Conservation (phyloP, 2,113 vertebrate genomes). For the Channa argus region DNA sequence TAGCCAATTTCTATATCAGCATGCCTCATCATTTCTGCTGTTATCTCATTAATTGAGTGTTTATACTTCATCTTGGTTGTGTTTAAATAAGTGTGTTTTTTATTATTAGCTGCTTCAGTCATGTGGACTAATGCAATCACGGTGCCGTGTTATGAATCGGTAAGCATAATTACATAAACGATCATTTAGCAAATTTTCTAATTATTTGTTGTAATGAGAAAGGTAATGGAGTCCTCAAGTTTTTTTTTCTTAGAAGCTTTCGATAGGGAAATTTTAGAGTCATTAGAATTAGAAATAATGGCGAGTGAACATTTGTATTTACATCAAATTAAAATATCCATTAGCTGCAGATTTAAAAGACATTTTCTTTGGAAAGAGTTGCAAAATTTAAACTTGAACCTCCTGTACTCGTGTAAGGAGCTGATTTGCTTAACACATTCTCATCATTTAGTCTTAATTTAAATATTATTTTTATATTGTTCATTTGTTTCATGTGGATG, state of each 20-base stretch:
- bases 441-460: background rate
- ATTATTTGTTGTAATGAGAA: constrained; percentile 45
- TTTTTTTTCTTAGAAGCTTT: constrained; percentile 20
- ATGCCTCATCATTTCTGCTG: constrained; percentile 52
- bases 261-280: constrained; percentile 2
- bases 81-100: constrained; percentile 21
- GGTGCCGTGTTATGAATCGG: constrained; percentile 50
- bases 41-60: constrained; percentile 47
- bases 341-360: background rate
- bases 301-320: constrained; percentile 8
- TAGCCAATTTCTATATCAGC: constrained; percentile 5
- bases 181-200: constrained; percentile 35
- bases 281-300: constrained; percentile 11
- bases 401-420: too few species aligned
- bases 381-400: background rate
- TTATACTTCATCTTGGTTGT: constrained; percentile 34
- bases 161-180: constrained; percentile 55
- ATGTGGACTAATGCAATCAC: constrained; percentile 52
- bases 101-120: constrained; percentile 32
- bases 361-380: constrained; percentile 2
- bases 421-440: background rate
- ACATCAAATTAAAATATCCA: background rate
- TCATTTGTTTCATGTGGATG: background rate
- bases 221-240: constrained; percentile 8
- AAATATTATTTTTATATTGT: too few species aligned